Evolutionary conservation across 2,797 vertebrate genomes (phyloP), one percentile per base, ranked within the genome.

Genomic region (Dendrocincla tyrannina): DNA sequence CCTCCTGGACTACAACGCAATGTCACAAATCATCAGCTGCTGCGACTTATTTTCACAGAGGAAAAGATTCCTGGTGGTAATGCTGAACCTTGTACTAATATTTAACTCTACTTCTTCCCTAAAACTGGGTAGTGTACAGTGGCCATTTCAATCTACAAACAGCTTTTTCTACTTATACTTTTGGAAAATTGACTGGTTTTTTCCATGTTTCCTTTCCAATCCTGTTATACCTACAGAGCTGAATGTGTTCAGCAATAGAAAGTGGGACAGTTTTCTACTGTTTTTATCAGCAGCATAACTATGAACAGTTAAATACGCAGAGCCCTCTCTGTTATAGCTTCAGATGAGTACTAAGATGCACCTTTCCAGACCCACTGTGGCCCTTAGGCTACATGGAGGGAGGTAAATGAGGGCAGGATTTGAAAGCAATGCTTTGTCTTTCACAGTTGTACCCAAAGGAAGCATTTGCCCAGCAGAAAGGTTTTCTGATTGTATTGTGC

Each of bases 21-120:
- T 89, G 76, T 91, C 94, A 94, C 94, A 95, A 95, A 93, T 95
- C 82, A 93, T 92, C 95, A 52, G 32, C 69, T 94, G 59, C 82
- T 91, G 73, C 2, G 17, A 85, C 69, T 33, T 94, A 32, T 92
- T 95, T 91, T 78, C 62, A 84, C 58, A 86, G 50, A 88, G 47
- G 56, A 88, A 90, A 81, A 84, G 6, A 30, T 91, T 96, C 66
- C 68, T 62, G 35, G 20, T 68, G 42, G 13, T 81, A 78, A 58
- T 76, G 55, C 32, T 84, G 76, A 91, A 78, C 49, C 15, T 17
- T 91, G 63, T 37, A 90, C 78, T 52, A 79, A 86, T 81, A 76
- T 81, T 96, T 89, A 81, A 69, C 33, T 91, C 49, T 56, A 9
- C 8, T 63, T 88, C 47, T 93, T 75, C 69, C 47, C 76, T 86